These are phyloP conservation scores for Gymnothorax javanicus DNA, from an alignment of 2,797 vertebrate species.

Conservation along the genomic window DNA sequence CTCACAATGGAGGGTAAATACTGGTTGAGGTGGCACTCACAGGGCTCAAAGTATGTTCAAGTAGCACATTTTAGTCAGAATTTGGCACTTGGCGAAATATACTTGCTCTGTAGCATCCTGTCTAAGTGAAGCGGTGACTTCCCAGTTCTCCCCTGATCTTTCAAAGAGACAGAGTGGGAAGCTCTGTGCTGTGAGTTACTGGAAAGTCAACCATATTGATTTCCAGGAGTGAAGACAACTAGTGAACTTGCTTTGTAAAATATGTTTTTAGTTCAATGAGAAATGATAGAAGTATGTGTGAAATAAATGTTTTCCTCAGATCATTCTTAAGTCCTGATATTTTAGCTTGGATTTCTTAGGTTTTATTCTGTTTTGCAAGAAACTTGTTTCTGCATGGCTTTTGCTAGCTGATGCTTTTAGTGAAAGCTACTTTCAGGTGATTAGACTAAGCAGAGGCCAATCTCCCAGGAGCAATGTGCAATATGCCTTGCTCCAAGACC, in stretches of 20 bases:
- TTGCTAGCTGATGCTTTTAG: no score
- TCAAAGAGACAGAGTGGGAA: slow-evolving; percentile 1
- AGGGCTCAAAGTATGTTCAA: slow-evolving; percentile 10
- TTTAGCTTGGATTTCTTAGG: not conserved
- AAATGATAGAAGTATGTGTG: not conserved
- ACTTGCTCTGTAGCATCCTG: not conserved
- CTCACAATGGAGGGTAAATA: not conserved
- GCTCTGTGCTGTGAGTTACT: not conserved
- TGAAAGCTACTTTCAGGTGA: no score
- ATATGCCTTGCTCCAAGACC: no score
- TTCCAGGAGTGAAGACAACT: not conserved
- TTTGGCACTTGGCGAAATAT: slow-evolving; percentile 33
- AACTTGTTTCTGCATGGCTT: not conserved
- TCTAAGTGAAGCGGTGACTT: slow-evolving; percentile 18
- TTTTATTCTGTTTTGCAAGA: not conserved
- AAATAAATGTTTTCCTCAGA: not conserved
- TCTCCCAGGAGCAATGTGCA: no score
- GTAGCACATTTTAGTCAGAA: slow-evolving; percentile 29
- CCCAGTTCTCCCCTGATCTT: slow-evolving; percentile 35
- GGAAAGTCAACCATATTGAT: not conserved
- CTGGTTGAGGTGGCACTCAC: not conserved
- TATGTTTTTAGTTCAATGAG: slow-evolving; percentile 1
- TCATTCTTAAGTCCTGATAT: not conserved
- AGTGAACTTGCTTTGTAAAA: not conserved
- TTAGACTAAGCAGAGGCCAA: no score